phyloP scores from a whole-genome alignment of 2,888 invertebrate genomes.

The Calliopum simillimum region DNA sequence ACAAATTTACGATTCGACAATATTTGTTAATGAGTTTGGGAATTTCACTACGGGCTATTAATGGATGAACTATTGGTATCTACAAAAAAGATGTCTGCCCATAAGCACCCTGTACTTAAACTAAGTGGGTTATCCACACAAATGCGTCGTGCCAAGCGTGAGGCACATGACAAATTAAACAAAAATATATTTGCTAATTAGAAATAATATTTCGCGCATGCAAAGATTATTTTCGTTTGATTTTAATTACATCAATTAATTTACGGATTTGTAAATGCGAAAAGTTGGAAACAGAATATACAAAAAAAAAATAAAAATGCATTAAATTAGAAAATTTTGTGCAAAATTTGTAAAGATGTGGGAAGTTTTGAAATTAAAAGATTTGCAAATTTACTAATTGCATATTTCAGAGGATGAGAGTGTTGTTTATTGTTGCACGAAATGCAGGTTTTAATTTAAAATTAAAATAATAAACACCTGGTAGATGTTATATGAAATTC shows the following conservation, averaged over 20 bases:
- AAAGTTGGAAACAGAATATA: constrained; percentile 33
- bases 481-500: background rate
- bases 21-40: too few relatives aligned
- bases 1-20: too few relatives aligned
- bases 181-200: background rate
- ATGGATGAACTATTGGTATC: background rate
- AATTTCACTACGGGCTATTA: background rate
- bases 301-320: constrained; percentile 7
- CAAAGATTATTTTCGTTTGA: background rate
- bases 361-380: too few relatives aligned
- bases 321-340: constrained; percentile 2
- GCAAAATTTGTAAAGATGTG: too few relatives aligned
- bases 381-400: too few relatives aligned
- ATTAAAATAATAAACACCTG: constrained; percentile 1
- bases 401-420: too few relatives aligned
- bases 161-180: background rate
- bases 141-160: background rate
- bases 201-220: constrained; percentile 1
- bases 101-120: background rate
- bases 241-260: background rate
- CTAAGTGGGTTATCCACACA: background rate
- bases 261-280: background rate
- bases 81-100: background rate
- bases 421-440: too few relatives aligned
- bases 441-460: constrained; percentile 2